phyloP scores from a whole-genome alignment of 2,797 vertebrate species.

The Oryzias sinensis region DNA sequence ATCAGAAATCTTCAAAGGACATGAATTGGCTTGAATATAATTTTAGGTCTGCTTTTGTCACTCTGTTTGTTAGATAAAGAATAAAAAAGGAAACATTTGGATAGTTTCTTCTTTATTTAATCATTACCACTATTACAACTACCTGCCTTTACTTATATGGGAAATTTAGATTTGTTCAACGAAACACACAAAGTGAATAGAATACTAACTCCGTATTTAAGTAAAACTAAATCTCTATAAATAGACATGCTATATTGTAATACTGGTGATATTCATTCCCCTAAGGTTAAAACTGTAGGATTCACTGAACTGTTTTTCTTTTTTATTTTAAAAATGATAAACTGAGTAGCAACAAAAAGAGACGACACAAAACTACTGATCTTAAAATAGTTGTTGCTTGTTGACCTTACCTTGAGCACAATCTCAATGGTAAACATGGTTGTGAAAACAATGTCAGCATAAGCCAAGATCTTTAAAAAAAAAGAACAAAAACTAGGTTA shows the following conservation, averaged over 20 bases:
- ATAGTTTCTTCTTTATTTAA: too few relatives aligned
- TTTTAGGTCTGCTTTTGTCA: too few relatives aligned
- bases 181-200: too few relatives aligned
- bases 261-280: not conserved
- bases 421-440: slow-evolving; percentile 97
- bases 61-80: too few relatives aligned
- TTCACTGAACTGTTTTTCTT: too few relatives aligned
- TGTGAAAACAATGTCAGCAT: slow-evolving; percentile 95
- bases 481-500: not conserved
- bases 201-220: not conserved
- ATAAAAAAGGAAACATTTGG: too few relatives aligned
- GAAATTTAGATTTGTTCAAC: too few relatives aligned
- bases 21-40: too few relatives aligned
- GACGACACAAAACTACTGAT: not conserved
- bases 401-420: slow-evolving; percentile 86
- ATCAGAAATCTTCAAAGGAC: not conserved
- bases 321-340: not conserved
- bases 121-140: too few relatives aligned
- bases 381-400: not conserved
- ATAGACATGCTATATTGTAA: not conserved
- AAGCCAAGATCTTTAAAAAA: slow-evolving; percentile 83
- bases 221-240: not conserved
- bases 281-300: too few relatives aligned
- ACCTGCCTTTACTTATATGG: too few relatives aligned
- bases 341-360: not conserved